A percentile compares a stretch with the other conserved stretches of the same genome.
Conservation (phyloP, 1,140 invertebrate genomes). For the Camponotus vicinus region DNA sequence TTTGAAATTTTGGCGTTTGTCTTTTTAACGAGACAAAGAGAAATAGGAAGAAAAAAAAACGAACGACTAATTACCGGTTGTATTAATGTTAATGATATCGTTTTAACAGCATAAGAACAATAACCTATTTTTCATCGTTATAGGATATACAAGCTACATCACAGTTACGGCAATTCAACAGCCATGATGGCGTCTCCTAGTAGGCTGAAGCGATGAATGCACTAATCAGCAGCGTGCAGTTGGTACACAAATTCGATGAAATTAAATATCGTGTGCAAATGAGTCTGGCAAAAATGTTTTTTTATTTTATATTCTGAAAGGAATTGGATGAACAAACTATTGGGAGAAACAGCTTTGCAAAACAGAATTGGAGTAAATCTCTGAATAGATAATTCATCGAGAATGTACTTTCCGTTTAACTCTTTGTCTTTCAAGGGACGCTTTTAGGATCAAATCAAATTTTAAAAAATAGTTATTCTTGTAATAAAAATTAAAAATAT, state of each 20-base stretch:
- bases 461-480: slow-evolving; percentile 5
- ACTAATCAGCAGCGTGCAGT: slow-evolving; percentile 37
- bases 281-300: not conserved
- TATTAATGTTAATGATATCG: slow-evolving; percentile 32
- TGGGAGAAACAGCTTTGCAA: not conserved
- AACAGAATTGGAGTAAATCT: slow-evolving; percentile 37
- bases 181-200: not conserved
- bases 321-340: slow-evolving; percentile 31
- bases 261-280: slow-evolving; percentile 43
- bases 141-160: not conserved
- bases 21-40: not conserved
- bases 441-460: slow-evolving; percentile 26
- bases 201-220: slow-evolving; percentile 53
- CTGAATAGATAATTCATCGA: slow-evolving; percentile 39
- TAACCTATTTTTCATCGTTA: not conserved
- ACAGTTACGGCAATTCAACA: not conserved
- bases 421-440: not conserved
- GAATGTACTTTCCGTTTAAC: not conserved
- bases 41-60: not conserved
- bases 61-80: not conserved
- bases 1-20: not conserved
- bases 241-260: slow-evolving; percentile 40
- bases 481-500: slow-evolving; percentile 30
- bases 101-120: slow-evolving; percentile 1
- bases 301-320: not conserved